A percentile compares a stretch with the other conserved stretches of the same genome.
Evolutionary conservation across 2,888 invertebrate genomes (phyloP).

Genomic region (Drosophila barbarae): DNA sequence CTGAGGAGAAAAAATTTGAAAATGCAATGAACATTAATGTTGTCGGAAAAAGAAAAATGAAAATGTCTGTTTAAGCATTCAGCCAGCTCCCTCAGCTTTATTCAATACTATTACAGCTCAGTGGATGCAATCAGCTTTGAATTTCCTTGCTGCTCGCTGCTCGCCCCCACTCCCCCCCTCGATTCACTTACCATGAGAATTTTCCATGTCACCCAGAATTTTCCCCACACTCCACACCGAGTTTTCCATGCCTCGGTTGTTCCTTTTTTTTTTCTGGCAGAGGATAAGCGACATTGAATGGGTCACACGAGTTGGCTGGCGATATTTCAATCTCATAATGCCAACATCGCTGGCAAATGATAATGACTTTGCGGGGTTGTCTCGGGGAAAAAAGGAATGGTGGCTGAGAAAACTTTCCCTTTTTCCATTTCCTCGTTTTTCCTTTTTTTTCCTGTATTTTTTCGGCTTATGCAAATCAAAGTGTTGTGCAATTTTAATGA

Average conservation of each 20-base stretch:
- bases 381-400: neutral
- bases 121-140: slow-evolving; percentile 33
- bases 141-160: slow-evolving; percentile 11
- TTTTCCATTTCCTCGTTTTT: slow-evolving; percentile 20
- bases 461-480: slow-evolving; percentile 67
- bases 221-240: neutral
- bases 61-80: slow-evolving; percentile 15
- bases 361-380: slow-evolving; percentile 34
- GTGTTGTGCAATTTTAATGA: slow-evolving; percentile 74
- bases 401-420: slow-evolving; percentile 34
- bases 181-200: slow-evolving; percentile 2
- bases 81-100: slow-evolving; percentile 9
- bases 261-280: slow-evolving; percentile 2
- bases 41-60: neutral
- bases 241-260: slow-evolving; percentile 7
- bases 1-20: neutral
- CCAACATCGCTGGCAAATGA: slow-evolving; percentile 33
- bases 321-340: slow-evolving; percentile 43
- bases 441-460: slow-evolving; percentile 3
- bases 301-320: slow-evolving; percentile 35
- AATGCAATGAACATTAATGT: slow-evolving; percentile 18
- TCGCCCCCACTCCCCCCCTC: neutral
- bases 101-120: slow-evolving; percentile 32
- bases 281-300: slow-evolving; percentile 40
- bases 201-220: slow-evolving; percentile 10